Base-by-base conservation (phyloP, 2,113 vertebrate genomes). In the Xerus inauris region DNA sequence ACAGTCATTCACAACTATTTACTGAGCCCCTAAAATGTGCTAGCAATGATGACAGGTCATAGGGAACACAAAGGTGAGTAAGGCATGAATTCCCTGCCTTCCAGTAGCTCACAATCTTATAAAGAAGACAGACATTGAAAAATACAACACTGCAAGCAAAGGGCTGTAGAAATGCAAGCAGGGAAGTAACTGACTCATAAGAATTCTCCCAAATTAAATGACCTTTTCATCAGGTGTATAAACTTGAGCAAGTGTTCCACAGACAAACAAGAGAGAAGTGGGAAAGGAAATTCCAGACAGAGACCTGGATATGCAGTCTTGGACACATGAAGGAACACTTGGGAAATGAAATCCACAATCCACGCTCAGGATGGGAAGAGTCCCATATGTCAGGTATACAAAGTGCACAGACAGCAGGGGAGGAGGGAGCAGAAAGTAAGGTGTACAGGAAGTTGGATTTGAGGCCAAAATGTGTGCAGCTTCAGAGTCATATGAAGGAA, bases 121-220 rank as follows among this genome's bases (percentile, higher is more conserved):
- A 69, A 79, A 28, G 38, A 89, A 87, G 51, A 69, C 47, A 85
- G 65, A 72, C 17, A 87, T 73, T 64, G 80, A 62, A 30, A 81
- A 90, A 88, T 24, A 83, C 35, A 93, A 51, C 24, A 40, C 32
- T 9, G 9, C 69, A 38, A 79, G 2, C 69, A 87, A 86, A 89
- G 28, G 45, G 0, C 30, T 32, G 0, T 4, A 32, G 30, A 92
- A 65, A 4, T 51, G 83, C 49, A 88, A 73, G 65, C 19, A 82
- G 89, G 16, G 62, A 84, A 51, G 14, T 40, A 42, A 76, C 32
- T 45, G 71, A 42, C 20, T 84, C 51, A 42, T 13, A 28, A 88
- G 32, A 88, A 79, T 83, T 65, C 62, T 83, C 73, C 54, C 47
- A 69, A 75, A 26, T n/a, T 73, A 79, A 42, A 97, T 57, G 49